phyloP scores from a whole-genome alignment of 2,797 vertebrate genomes.

The Choloepus didactylus region DNA sequence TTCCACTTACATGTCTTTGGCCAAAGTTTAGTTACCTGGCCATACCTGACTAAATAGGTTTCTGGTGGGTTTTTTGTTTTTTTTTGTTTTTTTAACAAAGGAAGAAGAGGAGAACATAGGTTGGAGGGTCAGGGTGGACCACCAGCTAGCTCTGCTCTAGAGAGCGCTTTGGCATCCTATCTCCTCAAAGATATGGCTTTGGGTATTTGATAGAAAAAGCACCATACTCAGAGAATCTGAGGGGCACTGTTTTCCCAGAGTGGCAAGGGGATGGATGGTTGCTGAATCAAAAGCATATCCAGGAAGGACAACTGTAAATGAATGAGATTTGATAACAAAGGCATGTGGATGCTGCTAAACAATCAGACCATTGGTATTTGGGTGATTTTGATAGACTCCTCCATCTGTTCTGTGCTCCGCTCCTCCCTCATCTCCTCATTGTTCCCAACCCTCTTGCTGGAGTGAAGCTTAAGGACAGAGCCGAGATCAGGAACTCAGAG shows the following conservation, averaged over 20 bases:
- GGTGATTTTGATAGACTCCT: not conserved
- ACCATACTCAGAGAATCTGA: not conserved
- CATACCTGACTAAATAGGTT: not conserved
- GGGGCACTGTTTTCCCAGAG: not conserved
- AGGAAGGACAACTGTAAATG: not conserved
- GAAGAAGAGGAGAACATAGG: not conserved
- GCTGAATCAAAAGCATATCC: not conserved
- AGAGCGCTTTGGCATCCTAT: not conserved
- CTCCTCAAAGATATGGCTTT: not conserved
- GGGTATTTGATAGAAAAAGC: constrained; percentile 25
- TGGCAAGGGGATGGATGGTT: not conserved
- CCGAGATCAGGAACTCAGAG: not conserved
- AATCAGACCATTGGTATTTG: not conserved
- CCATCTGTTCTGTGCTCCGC: not conserved
- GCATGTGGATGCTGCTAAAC: not conserved
- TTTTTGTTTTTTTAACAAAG: not conserved
- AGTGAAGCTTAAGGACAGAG: not conserved
- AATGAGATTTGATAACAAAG: not conserved
- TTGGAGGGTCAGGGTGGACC: not conserved
- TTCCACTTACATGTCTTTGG: constrained; percentile 23
- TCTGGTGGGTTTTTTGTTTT: too few species aligned
- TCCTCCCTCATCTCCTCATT: not conserved
- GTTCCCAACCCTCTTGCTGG: not conserved
- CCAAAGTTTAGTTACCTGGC: not conserved
- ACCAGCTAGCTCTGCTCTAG: not conserved